These are phyloP conservation scores for Pachypanchax playfairii DNA, from an alignment of 2,113 vertebrate species.

Conservation along the genomic window DNA sequence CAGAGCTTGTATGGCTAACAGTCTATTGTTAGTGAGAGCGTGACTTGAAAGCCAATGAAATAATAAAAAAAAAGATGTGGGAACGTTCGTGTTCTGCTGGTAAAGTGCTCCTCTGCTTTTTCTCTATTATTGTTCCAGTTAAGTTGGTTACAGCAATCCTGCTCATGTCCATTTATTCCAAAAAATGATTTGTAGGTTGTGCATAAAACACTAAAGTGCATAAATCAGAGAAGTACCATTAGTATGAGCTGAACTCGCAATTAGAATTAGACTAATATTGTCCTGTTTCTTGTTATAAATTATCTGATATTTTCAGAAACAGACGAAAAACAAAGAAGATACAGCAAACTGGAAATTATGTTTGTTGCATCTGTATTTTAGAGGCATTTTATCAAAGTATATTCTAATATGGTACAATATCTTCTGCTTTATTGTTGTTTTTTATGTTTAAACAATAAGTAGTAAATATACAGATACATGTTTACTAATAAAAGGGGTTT, in stretches of 20 bases:
- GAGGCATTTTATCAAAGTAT: too few relatives aligned
- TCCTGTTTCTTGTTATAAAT: background rate
- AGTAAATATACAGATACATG: too few relatives aligned
- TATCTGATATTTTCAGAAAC: background rate
- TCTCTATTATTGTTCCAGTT: background rate
- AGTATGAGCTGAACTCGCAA: background rate
- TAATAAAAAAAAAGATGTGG: background rate
- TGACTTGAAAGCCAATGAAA: constrained; percentile 12
- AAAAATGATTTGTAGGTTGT: constrained; percentile 8
- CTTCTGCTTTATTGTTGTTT: too few relatives aligned
- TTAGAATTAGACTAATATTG: constrained; percentile 13
- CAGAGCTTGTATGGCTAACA: background rate
- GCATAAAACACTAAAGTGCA: background rate
- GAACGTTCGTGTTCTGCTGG: constrained; percentile 13
- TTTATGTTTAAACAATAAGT: too few relatives aligned
- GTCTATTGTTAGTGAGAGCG: constrained; percentile 24
- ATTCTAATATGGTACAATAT: too few relatives aligned
- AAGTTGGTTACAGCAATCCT: background rate
- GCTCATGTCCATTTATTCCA: constrained; percentile 9
- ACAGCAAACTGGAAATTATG: background rate
- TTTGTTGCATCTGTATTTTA: too few relatives aligned
- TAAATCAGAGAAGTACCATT: background rate
- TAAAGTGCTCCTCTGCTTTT: background rate
- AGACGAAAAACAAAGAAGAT: background rate
- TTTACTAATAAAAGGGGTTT: too few relatives aligned